Evolutionary conservation across 2,888 invertebrate species (phyloP), one percentile per base, ranked within the genome.

Genomic region (Eupeodes latifasciatus): DNA sequence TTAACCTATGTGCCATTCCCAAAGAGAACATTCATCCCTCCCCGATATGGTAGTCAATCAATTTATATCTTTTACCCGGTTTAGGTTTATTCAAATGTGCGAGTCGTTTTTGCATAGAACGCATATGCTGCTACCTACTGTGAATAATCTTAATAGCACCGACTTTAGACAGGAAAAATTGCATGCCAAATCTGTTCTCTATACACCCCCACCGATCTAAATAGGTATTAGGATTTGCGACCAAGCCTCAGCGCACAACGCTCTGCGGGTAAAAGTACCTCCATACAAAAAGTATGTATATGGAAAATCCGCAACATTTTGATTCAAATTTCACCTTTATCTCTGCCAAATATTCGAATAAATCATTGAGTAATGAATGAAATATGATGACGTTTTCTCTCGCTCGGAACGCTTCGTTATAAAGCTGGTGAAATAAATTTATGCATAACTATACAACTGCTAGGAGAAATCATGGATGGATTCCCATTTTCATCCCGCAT

Each of bases 291-390:
- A 61, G 40, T 27, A 27, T 27, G 27, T 40, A 40, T 27, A 59
- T 72, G 34, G 27, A 49, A 83, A 72, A 80, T 75, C 62, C 62
- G 59, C 74, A 88, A 78, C 61, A 81, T 88, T 88, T 85, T 85
- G 88, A 88, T 88, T 88, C 85, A 88, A 88, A 88, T 78, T 88
- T 88, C 81, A 85, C 88, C 88, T 88, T 88, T 88, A 88, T 88
- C 88, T 88, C 81, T 85, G 88, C 88, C 84, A 88, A 85, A 88
- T 88, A 81, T 78, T 81, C 88, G 78, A 85, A 88, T 88, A 88
- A 88, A 88, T 88, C 88, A 85, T 81, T 81, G 85, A 88, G 88
- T 88, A 88, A 88, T 88, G 88, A 88, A 88, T 88, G 88, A 88
- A 88, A 88, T 88, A 88, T 88, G 86, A 87, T 87, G 88, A 88